Base-by-base conservation (phyloP, 2,797 vertebrate genomes). In the Halcyon chelicuti region DNA sequence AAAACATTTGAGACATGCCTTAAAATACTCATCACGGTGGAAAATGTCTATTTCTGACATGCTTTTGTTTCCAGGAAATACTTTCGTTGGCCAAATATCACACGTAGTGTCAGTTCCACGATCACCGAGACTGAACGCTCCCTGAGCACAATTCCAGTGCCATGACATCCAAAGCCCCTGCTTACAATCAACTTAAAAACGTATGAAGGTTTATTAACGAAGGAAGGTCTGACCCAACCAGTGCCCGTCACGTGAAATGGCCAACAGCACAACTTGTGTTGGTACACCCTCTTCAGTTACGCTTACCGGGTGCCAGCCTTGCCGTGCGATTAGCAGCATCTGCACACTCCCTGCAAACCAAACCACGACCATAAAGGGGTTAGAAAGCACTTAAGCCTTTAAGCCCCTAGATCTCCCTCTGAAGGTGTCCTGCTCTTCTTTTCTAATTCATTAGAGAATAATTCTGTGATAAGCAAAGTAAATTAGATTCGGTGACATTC, bases 401-500 rank as follows among this genome's bases (percentile, higher is more conserved):
- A 97, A 97, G 90, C 90, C 88, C 91, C 89, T 73, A 76, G 44
- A 94, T 97, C 86, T 96, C 96, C 86, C 94, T 79, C 89, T 93
- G 94, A 98, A 98, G 97, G 97, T 98, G 97, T 96, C 97, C 96
- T 90, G 92, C 72, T 97, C 96, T 95, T 96, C 94, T 90, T 96
- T 96, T 89, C 95, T 92, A 96, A 97, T 95, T 98, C 97, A 96
- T 97, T 98, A 98, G 97, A 97, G 98, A 97, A 97, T 97, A 98
- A 98, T 98, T 97, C 97, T 98, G 98, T 96, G 98, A 98, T 98
- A 98, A 98, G 98, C 98, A 98, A 98, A 98, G 97, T 98, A 98
- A 99, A 99, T 99, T 98, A 99, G 98, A 99, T 98, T 99, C 98
- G 98, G 98, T 98, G 98, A 99, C 99, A 99, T 99, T 98, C 97